Percentiles rank a stretch among this genome's conserved stretches.
phyloP scores from a whole-genome alignment of 2,888 invertebrate species.

The Trichacis sp. region DNA sequence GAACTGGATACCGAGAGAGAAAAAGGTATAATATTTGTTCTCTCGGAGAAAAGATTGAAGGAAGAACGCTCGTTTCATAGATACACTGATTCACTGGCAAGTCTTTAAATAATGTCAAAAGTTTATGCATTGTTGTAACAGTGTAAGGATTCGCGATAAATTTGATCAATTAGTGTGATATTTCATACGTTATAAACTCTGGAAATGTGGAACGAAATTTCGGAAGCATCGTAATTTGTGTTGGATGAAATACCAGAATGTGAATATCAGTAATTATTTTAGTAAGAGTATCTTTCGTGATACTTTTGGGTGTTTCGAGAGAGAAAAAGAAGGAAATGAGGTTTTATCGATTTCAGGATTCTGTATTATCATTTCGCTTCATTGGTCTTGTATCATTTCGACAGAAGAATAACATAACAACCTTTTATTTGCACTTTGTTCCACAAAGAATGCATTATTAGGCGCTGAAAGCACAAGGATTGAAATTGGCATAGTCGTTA shows the following conservation, averaged over 20 bases:
- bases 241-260: too few relatives aligned
- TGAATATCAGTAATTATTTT: too few relatives aligned
- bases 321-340: constrained; percentile 16
- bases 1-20: not conserved
- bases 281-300: too few relatives aligned
- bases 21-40: not conserved
- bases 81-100: not conserved
- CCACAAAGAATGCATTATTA: too few relatives aligned
- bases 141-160: not conserved
- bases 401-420: constrained; percentile 44
- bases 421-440: too few relatives aligned
- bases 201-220: not conserved
- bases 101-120: not conserved
- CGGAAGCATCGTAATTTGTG: too few relatives aligned
- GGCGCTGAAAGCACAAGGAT: too few relatives aligned
- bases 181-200: not conserved
- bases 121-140: not conserved
- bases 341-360: constrained; percentile 32
- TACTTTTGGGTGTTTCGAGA: not conserved
- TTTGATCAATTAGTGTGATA: too few relatives aligned
- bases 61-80: constrained; percentile 10
- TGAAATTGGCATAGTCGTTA: too few relatives aligned
- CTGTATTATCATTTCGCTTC: constrained; percentile 40
- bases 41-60: constrained; percentile 5
- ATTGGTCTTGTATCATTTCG: constrained; percentile 43